Base-by-base conservation (phyloP, 2,113 vertebrate genomes). In the Crypturellus undulatus region DNA sequence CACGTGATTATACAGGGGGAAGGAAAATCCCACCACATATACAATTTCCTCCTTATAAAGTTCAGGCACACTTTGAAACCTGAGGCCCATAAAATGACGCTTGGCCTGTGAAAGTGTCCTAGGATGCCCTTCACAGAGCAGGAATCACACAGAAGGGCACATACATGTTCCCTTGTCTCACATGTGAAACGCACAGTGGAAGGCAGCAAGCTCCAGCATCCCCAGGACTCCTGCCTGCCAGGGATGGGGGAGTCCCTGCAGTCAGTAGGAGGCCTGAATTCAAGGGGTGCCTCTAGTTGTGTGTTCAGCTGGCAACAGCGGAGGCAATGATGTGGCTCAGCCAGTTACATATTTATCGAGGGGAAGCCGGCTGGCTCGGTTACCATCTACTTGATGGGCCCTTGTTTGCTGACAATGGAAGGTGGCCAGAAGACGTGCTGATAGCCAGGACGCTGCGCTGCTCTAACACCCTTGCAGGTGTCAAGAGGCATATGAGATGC, bases 31-130 rank as follows among this genome's bases (percentile, higher is more conserved):
- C 95, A 87, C 94, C 91, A 0, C 92, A 94, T 88, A 94, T 32
- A 80, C 62, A 96, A 97, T 96, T 96, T 96, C 92, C 95, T 96
- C 86, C 95, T 94, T 91, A 94, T 94, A 95, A 94, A 97, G 75
- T 59, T 93, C 78, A 54, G 63, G 95, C 92, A 96, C 79, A 25
- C 94, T 97, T 95, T 96, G 96, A 96, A 96, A 97, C 84, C 87
- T 67, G 96, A 96, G 91, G 95, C 91, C 71, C 91, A 84, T 93
- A 93, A 95, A 97, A 91, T 0, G 0, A 81, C 2, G 3, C 67
- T 75, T 96, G 87, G 94, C 89, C 87, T 63, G 54, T 43, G 84
- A 43, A 95, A 94, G 80, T 91, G 95, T 97, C 96, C 96, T 97
- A 79, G 92, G 84, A 96, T 96, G 95, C 94, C 95, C 94, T 94